Percentiles rank a stretch among this genome's conserved stretches.
phyloP scores from a whole-genome alignment of 2,888 invertebrate genomes.

The Parnassius apollo region DNA sequence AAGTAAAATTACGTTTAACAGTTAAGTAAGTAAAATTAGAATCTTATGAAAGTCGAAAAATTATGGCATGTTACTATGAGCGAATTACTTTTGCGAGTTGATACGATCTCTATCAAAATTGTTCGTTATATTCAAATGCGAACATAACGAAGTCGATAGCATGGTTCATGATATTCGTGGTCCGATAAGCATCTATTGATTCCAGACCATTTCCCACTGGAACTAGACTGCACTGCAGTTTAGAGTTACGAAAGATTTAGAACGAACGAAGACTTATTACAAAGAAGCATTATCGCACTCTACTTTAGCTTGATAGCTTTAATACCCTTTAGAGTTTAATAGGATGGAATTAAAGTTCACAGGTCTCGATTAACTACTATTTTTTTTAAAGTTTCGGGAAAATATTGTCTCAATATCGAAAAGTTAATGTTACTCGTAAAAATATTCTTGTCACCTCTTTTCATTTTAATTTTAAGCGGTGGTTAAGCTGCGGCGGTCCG shows the following conservation, averaged over 20 bases:
- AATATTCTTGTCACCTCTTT: no score
- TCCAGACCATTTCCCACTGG: conserved; percentile 49
- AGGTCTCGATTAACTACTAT: not conserved
- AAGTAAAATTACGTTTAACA: no score
- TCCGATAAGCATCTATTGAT: conserved; percentile 56
- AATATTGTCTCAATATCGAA: not conserved
- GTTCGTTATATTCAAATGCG: conserved; percentile 31
- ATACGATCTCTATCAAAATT: conserved; percentile 24
- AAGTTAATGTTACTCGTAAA: no score
- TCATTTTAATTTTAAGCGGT: no score
- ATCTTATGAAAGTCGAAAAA: no score
- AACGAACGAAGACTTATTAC: conserved; percentile 24
- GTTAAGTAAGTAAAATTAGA: no score
- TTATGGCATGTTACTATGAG: conserved; percentile 5
- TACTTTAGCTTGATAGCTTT: conserved; percentile 9
- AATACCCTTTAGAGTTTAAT: conserved; percentile 19
- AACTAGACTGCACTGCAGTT: conserved; percentile 34
- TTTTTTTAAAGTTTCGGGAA: not conserved
- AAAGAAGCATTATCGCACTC: conserved; percentile 17
- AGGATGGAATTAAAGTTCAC: conserved; percentile 16
- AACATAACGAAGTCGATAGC: conserved; percentile 24
- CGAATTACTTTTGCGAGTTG: conserved; percentile 11
- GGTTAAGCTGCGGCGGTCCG: no score
- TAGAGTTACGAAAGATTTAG: conserved; percentile 27
- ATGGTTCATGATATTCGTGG: conserved; percentile 31